These are phyloP conservation scores for Apteryx owenii DNA, from an alignment of 2,113 vertebrate genomes.

Conservation along the genomic window DNA sequence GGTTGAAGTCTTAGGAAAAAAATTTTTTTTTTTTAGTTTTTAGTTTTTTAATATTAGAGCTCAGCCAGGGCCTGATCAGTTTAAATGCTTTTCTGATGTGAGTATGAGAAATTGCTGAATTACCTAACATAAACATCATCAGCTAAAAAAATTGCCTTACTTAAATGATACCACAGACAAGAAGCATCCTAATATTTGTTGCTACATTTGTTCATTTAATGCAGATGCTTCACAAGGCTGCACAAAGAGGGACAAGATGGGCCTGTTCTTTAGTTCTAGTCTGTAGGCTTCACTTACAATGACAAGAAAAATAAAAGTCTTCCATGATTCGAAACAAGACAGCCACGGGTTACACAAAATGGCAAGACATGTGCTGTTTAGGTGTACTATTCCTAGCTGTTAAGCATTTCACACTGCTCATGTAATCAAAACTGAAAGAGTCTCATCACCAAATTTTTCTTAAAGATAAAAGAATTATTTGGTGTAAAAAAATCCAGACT, in stretches of 20 bases:
- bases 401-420: background rate
- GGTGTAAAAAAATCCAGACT: background rate
- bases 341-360: background rate
- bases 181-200: no score
- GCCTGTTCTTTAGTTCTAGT: no score
- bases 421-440: background rate
- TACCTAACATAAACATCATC: background rate
- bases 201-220: no score
- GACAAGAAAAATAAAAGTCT: no score
- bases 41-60: background rate
- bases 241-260: no score
- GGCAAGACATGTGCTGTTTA: background rate
- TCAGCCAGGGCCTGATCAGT: background rate
- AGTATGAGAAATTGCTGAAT: background rate
- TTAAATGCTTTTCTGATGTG: background rate
- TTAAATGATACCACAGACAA: background rate
- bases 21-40: background rate
- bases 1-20: background rate
- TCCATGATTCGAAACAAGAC: background rate
- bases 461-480: background rate
- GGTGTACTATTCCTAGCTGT: background rate
- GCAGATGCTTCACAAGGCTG: no score
- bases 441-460: background rate
- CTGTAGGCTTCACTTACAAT: no score
- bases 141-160: background rate